A percentile compares a stretch with the other conserved stretches of the same genome.
These are phyloP conservation scores for Tiphia femorata DNA, from an alignment of 2,888 invertebrate genomes.

Conservation along the genomic window DNA sequence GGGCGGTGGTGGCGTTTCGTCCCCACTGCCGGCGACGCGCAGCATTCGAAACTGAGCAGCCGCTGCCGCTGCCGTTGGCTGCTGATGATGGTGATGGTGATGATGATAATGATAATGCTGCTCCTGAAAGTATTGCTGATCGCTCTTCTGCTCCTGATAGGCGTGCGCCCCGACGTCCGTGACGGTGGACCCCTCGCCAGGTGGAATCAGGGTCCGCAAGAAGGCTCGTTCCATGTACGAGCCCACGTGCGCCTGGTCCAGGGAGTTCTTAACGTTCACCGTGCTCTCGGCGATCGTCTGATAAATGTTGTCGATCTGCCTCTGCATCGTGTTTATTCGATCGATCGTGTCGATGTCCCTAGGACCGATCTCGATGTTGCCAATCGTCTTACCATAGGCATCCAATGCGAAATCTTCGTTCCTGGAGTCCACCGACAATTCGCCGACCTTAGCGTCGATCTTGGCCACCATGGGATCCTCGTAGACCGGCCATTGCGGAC, in stretches of 20 bases:
- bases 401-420: slow-evolving; percentile 15
- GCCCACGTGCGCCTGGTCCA: slow-evolving; percentile 41
- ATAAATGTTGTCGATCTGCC: slow-evolving; percentile 64
- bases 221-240: slow-evolving; percentile 60
- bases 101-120: too few relatives aligned
- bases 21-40: slow-evolving; percentile 54
- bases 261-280: slow-evolving; percentile 41
- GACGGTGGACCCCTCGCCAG: slow-evolving; percentile 21
- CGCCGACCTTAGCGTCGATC: slow-evolving; percentile 23
- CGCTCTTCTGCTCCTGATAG: slow-evolving; percentile 54
- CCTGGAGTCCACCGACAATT: slow-evolving; percentile 9
- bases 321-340: slow-evolving; percentile 63
- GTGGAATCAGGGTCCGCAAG: slow-evolving; percentile 24
- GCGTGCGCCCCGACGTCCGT: slow-evolving; percentile 42
- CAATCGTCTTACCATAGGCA: not conserved
- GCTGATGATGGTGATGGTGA: too few relatives aligned
- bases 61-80: too few relatives aligned
- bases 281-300: slow-evolving; percentile 63
- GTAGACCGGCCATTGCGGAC: slow-evolving; percentile 40
- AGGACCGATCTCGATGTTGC: too few relatives aligned
- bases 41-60: slow-evolving; percentile 50
- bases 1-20: slow-evolving; percentile 33
- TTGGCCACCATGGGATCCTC: slow-evolving; percentile 35
- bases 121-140: slow-evolving; percentile 49
- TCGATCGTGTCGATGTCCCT: slow-evolving; percentile 58